Percentiles rank a stretch among this genome's conserved stretches.
phyloP scores from a whole-genome alignment of 2,797 vertebrate species.

The Oophaga sylvatica region DNA sequence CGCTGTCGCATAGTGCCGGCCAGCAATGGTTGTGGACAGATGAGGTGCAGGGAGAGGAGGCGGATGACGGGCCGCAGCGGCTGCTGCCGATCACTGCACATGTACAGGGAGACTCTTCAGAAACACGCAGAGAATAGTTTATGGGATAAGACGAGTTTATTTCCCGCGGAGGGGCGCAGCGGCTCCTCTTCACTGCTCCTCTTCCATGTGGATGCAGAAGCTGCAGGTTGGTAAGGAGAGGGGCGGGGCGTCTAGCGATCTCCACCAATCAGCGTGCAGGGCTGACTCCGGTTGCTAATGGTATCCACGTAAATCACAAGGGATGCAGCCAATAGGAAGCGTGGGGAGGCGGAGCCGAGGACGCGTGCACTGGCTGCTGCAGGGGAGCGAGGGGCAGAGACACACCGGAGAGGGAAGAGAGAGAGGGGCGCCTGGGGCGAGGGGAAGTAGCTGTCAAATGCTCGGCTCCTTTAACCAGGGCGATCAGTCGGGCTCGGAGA shows the following conservation, averaged over 20 bases:
- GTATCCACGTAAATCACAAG: constrained; percentile 87
- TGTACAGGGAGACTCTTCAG: no score
- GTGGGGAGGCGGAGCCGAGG: constrained; percentile 70
- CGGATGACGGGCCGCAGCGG: not conserved
- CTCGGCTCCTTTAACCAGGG: constrained; percentile 89
- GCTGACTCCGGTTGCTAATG: constrained; percentile 76
- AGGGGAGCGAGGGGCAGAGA: constrained; percentile 64
- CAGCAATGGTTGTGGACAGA: constrained; percentile 2
- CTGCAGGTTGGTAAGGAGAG: constrained; percentile 67
- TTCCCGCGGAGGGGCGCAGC: not conserved
- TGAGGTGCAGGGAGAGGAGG: not conserved
- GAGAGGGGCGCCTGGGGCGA: constrained; percentile 85
- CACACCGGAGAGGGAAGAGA: constrained; percentile 67
- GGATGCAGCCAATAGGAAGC: constrained; percentile 81
- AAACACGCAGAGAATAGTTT: not conserved
- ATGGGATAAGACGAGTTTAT: not conserved
- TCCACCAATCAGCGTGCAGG: constrained; percentile 31
- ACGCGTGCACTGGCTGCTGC: constrained; percentile 65
- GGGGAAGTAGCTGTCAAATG: constrained; percentile 94
- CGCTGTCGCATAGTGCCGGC: constrained; percentile 7
- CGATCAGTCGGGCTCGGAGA: constrained; percentile 93
- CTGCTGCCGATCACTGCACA: not conserved
- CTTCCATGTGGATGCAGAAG: constrained; percentile 65
- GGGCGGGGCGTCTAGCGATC: constrained; percentile 38
- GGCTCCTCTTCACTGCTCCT: constrained; percentile 46